Evolutionary conservation across 2,888 invertebrate species (phyloP).

Genomic region (Muschampia staudingeri): DNA sequence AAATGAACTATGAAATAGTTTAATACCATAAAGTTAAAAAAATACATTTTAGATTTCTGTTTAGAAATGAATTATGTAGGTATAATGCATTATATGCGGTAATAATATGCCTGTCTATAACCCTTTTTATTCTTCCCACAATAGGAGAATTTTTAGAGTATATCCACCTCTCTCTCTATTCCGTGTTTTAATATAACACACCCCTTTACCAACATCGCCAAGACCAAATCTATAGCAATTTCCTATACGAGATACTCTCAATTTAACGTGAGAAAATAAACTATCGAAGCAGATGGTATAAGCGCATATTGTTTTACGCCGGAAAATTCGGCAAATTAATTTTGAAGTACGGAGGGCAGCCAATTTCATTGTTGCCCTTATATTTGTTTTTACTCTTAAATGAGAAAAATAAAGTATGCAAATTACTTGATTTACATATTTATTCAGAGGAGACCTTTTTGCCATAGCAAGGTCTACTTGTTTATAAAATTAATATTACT

Average conservation of each 20-base stretch:
- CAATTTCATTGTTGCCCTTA: conserved; percentile 35
- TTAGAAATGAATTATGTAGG: no score
- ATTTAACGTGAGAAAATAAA: neutral
- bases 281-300: neutral
- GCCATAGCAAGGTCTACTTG: neutral
- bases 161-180: no score
- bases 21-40: no score
- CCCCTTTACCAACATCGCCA: neutral
- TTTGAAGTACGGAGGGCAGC: conserved; percentile 5
- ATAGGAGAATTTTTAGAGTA: no score
- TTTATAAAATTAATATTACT: neutral
- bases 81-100: no score
- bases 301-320: conserved; percentile 2
- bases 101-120: no score
- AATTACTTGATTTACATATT: conserved; percentile 37
- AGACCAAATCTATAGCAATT: neutral
- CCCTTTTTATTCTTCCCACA: no score
- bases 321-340: conserved; percentile 31
- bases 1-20: no score
- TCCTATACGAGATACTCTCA: neutral
- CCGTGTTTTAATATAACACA: neutral
- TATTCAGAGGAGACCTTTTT: conserved; percentile 7
- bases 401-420: conserved; percentile 42
- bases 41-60: no score
- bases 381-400: conserved; percentile 34